Evolutionary conservation across 2,797 vertebrate species (phyloP).

Genomic region (Clarias laeviceps): DNA sequence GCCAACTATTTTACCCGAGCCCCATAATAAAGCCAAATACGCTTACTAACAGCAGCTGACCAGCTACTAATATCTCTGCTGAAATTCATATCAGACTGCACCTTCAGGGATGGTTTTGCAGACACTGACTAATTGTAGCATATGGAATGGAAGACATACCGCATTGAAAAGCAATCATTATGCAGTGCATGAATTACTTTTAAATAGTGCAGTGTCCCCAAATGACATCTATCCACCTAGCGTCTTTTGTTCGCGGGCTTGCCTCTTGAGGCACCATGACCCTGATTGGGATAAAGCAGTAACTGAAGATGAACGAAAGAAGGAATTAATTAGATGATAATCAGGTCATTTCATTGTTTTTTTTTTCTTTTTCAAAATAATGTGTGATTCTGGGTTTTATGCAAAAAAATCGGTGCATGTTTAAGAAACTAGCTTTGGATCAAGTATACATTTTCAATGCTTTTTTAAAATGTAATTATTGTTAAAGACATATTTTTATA

Average conservation of each 20-base stretch:
- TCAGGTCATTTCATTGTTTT: neutral
- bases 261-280: neutral
- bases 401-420: neutral
- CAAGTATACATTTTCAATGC: neutral
- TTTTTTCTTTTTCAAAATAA: too few relatives aligned
- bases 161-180: neutral
- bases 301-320: neutral
- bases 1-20: constrained; percentile 34
- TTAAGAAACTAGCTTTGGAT: neutral
- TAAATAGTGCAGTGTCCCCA: neutral
- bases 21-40: constrained; percentile 15
- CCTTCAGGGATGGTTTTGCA: constrained; percentile 36
- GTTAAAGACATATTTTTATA: neutral
- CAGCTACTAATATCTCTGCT: constrained; percentile 45
- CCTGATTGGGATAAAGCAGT: neutral
- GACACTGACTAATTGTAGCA: constrained; percentile 21
- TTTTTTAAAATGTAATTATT: neutral
- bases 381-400: neutral
- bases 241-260: neutral
- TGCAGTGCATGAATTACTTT: neutral
- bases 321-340: neutral
- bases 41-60: constrained; percentile 44
- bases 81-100: constrained; percentile 22
- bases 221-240: neutral
- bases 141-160: neutral